phyloP scores from a whole-genome alignment of 2,113 vertebrate species.

The Mixornis gularis region DNA sequence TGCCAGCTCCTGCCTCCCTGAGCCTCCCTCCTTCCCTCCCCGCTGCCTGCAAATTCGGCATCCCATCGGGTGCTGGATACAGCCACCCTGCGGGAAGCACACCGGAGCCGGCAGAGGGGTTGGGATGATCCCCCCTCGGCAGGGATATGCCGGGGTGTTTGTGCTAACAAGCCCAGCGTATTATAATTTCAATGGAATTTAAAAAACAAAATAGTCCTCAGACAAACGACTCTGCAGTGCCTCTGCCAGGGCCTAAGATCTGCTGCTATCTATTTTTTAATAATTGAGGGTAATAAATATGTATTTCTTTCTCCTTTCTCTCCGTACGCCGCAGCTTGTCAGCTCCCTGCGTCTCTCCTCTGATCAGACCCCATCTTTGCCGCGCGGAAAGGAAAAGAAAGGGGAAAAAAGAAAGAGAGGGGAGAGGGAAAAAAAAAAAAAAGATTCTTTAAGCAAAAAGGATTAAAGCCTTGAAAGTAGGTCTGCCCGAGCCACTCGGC shows the following conservation, averaged over 20 bases:
- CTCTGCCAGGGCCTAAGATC: constrained; percentile 73
- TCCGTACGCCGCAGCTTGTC: constrained; percentile 73
- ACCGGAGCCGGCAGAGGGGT: neutral
- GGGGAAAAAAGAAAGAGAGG: neutral
- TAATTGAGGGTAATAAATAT: constrained; percentile 83
- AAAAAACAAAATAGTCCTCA: constrained; percentile 61
- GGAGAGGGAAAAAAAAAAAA: neutral
- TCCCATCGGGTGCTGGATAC: neutral
- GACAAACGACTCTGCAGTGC: constrained; percentile 62
- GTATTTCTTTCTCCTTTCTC: constrained; percentile 75
- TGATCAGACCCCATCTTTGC: constrained; percentile 79
- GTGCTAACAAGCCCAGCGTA: constrained; percentile 56
- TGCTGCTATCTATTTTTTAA: constrained; percentile 77
- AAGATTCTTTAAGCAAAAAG: constrained; percentile 76
- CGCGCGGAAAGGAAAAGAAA: neutral
- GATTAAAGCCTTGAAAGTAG: constrained; percentile 81
- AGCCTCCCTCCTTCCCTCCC: neutral
- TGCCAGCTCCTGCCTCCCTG: neutral
- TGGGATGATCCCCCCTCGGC: neutral
- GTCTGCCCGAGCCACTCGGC: constrained; percentile 57
- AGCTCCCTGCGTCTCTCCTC: constrained; percentile 75
- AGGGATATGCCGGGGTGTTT: constrained; percentile 37
- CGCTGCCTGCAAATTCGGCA: neutral
- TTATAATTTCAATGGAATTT: constrained; percentile 68
- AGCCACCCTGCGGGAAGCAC: neutral